These are phyloP conservation scores for Drosophila paranaensis DNA, from an alignment of 2,888 invertebrate species.

Conservation along the genomic window DNA sequence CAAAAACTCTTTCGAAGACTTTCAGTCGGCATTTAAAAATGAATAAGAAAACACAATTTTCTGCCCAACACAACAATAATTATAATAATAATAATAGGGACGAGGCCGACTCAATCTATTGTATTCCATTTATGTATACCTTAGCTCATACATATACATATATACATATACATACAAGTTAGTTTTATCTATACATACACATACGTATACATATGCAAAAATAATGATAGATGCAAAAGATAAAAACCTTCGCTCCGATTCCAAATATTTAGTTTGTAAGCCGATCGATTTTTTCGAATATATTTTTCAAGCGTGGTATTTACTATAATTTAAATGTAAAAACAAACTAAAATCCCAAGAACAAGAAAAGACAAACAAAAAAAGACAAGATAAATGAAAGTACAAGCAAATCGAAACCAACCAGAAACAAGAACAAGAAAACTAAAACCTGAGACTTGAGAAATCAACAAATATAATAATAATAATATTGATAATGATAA, in stretches of 20 bases:
- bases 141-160: slow-evolving; percentile 42
- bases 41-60: slow-evolving; percentile 23
- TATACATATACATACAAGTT: slow-evolving; percentile 39
- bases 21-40: slow-evolving; percentile 61
- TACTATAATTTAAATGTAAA: slow-evolving; percentile 42
- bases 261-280: slow-evolving; percentile 74
- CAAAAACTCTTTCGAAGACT: slow-evolving; percentile 61
- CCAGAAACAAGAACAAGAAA: slow-evolving; percentile 50
- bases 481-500: slow-evolving; percentile 14
- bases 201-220: slow-evolving; percentile 40
- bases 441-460: slow-evolving; percentile 67
- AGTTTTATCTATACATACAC: slow-evolving; percentile 50
- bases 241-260: slow-evolving; percentile 73
- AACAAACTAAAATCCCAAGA: slow-evolving; percentile 29
- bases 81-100: slow-evolving; percentile 20
- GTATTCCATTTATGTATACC: slow-evolving; percentile 68
- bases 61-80: slow-evolving; percentile 47
- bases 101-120: slow-evolving; percentile 47
- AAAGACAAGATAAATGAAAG: slow-evolving; percentile 46
- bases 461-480: slow-evolving; percentile 38
- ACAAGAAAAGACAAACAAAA: slow-evolving; percentile 37
- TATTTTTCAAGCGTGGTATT: slow-evolving; percentile 60
- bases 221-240: slow-evolving; percentile 23
- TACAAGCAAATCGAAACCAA: slow-evolving; percentile 63
- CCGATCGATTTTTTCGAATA: slow-evolving; percentile 51